phyloP scores from a whole-genome alignment of 2,797 vertebrate genomes.

The Smutsia temminckii region DNA sequence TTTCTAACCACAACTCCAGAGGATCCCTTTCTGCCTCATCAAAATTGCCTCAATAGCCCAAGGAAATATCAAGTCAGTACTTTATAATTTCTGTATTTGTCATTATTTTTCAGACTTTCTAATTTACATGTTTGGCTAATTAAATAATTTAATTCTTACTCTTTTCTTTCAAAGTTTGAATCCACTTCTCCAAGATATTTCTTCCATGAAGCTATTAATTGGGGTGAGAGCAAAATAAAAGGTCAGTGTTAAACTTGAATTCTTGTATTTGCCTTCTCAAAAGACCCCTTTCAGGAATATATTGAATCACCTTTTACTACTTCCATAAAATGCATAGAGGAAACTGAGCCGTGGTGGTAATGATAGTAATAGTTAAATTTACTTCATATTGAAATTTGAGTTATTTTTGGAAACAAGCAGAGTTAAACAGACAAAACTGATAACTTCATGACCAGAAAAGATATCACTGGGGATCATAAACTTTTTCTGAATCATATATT shows the following conservation, averaged over 20 bases:
- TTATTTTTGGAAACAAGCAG: not conserved
- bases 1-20: not conserved
- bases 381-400: not conserved
- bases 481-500: not conserved
- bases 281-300: not conserved
- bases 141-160: slow-evolving; percentile 49
- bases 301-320: not conserved
- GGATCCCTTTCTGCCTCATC: not conserved
- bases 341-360: not conserved
- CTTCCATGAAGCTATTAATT: slow-evolving; percentile 75
- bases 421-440: not conserved
- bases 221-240: slow-evolving; percentile 77
- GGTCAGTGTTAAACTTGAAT: slow-evolving; percentile 77
- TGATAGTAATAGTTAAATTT: not conserved
- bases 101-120: not conserved
- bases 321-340: not conserved
- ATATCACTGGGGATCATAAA: not conserved
- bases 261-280: slow-evolving; percentile 27
- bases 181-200: slow-evolving; percentile 72
- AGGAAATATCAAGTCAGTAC: not conserved
- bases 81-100: not conserved
- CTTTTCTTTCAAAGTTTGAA: slow-evolving; percentile 81
- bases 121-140: not conserved
- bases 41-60: not conserved
- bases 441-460: not conserved